Evolutionary conservation across 2,888 invertebrate genomes (phyloP), one percentile per base, ranked within the genome.

Genomic region (Timema podura): DNA sequence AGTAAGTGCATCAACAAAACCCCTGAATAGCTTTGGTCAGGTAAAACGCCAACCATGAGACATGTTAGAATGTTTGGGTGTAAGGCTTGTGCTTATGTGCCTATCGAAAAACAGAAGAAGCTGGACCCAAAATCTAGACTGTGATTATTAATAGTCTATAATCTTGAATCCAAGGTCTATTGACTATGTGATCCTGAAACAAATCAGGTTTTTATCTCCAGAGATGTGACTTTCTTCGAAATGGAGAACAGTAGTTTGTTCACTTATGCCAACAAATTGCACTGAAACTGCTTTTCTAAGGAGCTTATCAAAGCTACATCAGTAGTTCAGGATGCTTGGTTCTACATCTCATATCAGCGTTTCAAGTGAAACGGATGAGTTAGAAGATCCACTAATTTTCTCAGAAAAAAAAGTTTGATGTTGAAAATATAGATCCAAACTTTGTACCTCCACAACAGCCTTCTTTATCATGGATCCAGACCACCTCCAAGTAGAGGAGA

Each of bases 41-140:
- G 3, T 30, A n/a, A 13, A 57, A 57, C 15, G 8, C 57, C 15
- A 57, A 57, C 57, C 57, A 0, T 57, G 15, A 11, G 0, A 6
- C 57, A 13, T 57, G 13, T n/a, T 6, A 57, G 57, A 57, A 57
- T 57, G 8, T 57, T 57, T 57, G 57, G 54, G n/a, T 57, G 57
- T 9, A 57, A 57, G 30, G 57, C n/a, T 16, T 6, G 5, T 57
- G 57, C 57, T n/a, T 0, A 57, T n/a, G 15, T 57, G 13, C n/a
- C 57, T 6, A 57, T 8, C 10, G 57, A 57, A 57, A 57, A 57
- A 57, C 0, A 0, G 6, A 51, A 51, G 1, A 13, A 57, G 30
- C 5, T 57, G 5, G n/a, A n/a, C 8, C 5, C 13, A 7, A 57
- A 57, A 57, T 57, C 57, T n/a, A 57, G 6, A 57, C 57, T n/a